Conservation (phyloP, 1,140 invertebrate species). For the Ooceraea biroi region DNA sequence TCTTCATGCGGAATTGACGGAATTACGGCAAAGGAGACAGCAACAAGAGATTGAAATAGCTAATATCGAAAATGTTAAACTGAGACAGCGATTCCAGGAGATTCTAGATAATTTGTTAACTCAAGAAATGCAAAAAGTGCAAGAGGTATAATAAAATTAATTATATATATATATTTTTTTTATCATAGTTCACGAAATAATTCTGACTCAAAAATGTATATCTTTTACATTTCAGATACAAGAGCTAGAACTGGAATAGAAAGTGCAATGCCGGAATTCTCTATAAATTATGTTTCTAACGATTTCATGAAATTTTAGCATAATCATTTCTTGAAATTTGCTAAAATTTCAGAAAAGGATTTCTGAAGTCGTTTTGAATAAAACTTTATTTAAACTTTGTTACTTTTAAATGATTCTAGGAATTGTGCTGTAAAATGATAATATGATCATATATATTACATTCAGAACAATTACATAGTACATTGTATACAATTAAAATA, state of each 20-base stretch:
- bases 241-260: conserved; percentile 76
- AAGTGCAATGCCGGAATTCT: not conserved
- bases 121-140: conserved; percentile 93
- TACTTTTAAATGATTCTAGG: no score
- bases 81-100: conserved; percentile 93
- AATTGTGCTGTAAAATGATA: no score
- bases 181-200: not conserved
- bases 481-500: conserved; percentile 15
- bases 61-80: conserved; percentile 94
- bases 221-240: conserved; percentile 77
- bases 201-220: conserved; percentile 16
- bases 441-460: not conserved
- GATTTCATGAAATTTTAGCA: no score
- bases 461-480: not conserved
- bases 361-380: no score
- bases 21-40: conserved; percentile 90
- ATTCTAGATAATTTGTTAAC: conserved; percentile 92
- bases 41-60: conserved; percentile 94
- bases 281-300: not conserved
- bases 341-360: no score
- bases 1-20: conserved; percentile 90
- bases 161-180: conserved; percentile 29
- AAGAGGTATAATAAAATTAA: conserved; percentile 87
- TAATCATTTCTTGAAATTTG: no score
- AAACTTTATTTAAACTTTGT: no score